Base-by-base conservation (phyloP, 2,797 vertebrate species). In the Menidia menidia region DNA sequence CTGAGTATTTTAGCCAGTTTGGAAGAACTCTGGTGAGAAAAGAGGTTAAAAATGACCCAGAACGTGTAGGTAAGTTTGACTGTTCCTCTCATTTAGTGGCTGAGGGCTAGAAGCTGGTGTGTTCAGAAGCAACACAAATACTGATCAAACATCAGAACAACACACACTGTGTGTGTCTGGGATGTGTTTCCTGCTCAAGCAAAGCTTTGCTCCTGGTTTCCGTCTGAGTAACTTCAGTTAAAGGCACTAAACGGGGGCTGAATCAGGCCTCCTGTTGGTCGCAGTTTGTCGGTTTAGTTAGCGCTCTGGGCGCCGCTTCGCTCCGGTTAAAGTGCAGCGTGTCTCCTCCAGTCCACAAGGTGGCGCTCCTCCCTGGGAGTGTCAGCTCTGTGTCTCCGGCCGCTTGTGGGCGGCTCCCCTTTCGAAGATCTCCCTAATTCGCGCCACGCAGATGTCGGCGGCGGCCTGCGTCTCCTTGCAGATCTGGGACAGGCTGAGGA, bases 381-480 rank as follows among this genome's bases (percentile, higher is more conserved):
- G 50, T 3, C 15, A 30, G 0, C 57, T 64, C n/a, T 56, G 61
- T 13, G 60, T 56, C 14, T 73, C 82, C 14, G 86, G 79, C 18
- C 69, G 64, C 31, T 77, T 90, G 32, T 31, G 56, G 12, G 35
- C 73, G 11, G 56, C 54, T 1, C 67, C 80, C 0, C 73, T 54
- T 43, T 85, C 66, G n/a, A 92, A 96, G 71, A 97, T 47, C 16
- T 81, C 85, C 62, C 91, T 92, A 56, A 97, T 96, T 52, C 85
- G 71, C 13, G 89, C 83, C 19, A 95, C 82, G n/a, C 96, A 97
- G 71, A 94, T 75, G 1, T 89, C 71, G 0, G 92, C 58, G 0
- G 96, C 96, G 0, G 90, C 87, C 43, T 96, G 92, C 0, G 95
- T 97, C 81, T 98, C 96, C 44, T 89, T 95, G 81, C 94, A 91